These are phyloP conservation scores for Ceratina calcarata DNA, from an alignment of 1,140 invertebrate species.

Conservation along the genomic window DNA sequence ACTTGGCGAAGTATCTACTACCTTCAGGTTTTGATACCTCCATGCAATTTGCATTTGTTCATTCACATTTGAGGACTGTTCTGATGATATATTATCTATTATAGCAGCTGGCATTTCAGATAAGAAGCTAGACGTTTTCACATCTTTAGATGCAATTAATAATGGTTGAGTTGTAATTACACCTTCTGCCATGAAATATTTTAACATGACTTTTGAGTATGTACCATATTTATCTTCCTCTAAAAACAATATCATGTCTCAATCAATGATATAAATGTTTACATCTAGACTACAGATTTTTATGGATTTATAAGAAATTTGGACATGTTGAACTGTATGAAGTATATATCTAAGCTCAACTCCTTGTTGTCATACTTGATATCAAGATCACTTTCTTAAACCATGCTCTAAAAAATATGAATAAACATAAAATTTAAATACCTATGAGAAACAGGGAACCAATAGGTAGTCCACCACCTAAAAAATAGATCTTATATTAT, in stretches of 20 bases:
- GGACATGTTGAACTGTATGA: too few relatives aligned
- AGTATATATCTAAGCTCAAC: too few relatives aligned
- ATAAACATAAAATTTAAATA: constrained; percentile 57
- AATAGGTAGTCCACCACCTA: constrained; percentile 83
- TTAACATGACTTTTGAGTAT: constrained; percentile 88
- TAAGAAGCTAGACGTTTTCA: constrained; percentile 84
- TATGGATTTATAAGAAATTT: too few relatives aligned
- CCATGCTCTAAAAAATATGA: not conserved
- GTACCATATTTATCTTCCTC: constrained; percentile 90
- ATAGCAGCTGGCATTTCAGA: constrained; percentile 80
- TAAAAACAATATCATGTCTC: constrained; percentile 66
- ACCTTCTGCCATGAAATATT: constrained; percentile 92
- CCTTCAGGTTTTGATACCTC: constrained; percentile 89
- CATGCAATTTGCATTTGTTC: constrained; percentile 92
- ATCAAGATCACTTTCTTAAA: too few relatives aligned
- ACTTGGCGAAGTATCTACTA: constrained; percentile 82
- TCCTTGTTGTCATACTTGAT: too few relatives aligned
- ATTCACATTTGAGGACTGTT: constrained; percentile 55
- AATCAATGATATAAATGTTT: too few relatives aligned
- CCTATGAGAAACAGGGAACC: constrained; percentile 83
- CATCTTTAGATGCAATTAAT: constrained; percentile 87
- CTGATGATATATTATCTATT: constrained; percentile 57
- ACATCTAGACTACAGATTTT: too few relatives aligned
- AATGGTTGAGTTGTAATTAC: constrained; percentile 86
- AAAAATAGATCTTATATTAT: constrained; percentile 63